Percentiles rank a stretch among this genome's conserved stretches.
phyloP scores from a whole-genome alignment of 2,797 vertebrate species.

The Schizothorax lantsangensis region DNA sequence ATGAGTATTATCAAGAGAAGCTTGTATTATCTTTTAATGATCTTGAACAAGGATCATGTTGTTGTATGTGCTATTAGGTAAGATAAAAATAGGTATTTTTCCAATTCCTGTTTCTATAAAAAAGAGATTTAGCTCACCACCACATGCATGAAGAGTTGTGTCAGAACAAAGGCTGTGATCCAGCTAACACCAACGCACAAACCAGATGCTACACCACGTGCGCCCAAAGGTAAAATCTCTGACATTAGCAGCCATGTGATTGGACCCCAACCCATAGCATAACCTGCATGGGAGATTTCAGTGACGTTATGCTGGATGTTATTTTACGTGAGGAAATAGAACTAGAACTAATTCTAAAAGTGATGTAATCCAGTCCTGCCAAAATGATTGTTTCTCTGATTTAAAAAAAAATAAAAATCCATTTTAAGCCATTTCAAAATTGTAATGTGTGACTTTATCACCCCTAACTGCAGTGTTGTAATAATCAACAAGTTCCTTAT shows the following conservation, averaged over 20 bases:
- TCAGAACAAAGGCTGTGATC: conserved; percentile 90
- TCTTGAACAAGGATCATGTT: background rate
- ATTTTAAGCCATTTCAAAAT: background rate
- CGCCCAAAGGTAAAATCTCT: conserved; percentile 89
- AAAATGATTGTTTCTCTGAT: background rate
- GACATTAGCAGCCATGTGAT: conserved; percentile 98
- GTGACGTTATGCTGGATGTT: background rate
- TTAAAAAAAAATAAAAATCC: background rate
- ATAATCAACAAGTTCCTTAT: background rate
- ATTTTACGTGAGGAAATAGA: background rate
- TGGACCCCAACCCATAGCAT: conserved; percentile 97
- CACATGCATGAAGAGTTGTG: conserved; percentile 82
- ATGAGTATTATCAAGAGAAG: background rate
- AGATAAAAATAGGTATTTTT: background rate
- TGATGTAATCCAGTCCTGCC: background rate
- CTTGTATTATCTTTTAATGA: background rate
- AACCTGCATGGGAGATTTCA: conserved; percentile 77
- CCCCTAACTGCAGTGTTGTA: background rate
- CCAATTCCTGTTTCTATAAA: background rate
- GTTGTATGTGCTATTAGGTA: background rate
- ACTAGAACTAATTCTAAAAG: conserved; percentile 22
- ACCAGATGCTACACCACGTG: conserved; percentile 89
- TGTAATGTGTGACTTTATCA: background rate
- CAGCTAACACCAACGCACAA: conserved; percentile 92
- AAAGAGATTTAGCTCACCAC: conserved; percentile 74